These are phyloP conservation scores for Petrophora chlorosata DNA, from an alignment of 2,888 invertebrate species.

Conservation along the genomic window DNA sequence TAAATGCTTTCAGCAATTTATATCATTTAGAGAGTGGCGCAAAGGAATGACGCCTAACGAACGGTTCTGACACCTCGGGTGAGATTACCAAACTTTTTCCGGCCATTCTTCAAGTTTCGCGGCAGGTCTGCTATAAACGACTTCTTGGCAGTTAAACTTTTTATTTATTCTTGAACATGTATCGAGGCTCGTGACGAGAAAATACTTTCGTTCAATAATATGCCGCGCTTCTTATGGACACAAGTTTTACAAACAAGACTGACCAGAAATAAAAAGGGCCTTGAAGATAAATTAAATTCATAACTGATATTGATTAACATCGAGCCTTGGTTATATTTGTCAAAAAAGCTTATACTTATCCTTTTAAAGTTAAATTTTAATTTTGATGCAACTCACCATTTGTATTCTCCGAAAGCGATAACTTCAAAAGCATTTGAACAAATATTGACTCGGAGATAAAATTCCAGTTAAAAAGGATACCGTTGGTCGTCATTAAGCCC, in stretches of 20 bases:
- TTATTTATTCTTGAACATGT: slow-evolving; percentile 29
- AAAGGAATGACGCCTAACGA: slow-evolving; percentile 58
- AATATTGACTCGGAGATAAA: slow-evolving; percentile 67
- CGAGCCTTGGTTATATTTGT: too few species aligned
- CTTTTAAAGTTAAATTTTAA: too few species aligned
- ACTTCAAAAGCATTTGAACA: slow-evolving; percentile 64
- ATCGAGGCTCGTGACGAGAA: not conserved
- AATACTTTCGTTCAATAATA: slow-evolving; percentile 4
- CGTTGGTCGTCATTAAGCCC: slow-evolving; percentile 61
- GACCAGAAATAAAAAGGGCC: too few species aligned
- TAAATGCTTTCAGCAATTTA: slow-evolving; percentile 52
- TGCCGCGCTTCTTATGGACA: not conserved
- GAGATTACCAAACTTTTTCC: slow-evolving; percentile 54
- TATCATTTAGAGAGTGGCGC: slow-evolving; percentile 51
- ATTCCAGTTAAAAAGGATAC: slow-evolving; percentile 63
- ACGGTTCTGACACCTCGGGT: slow-evolving; percentile 59
- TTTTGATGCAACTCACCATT: not conserved
- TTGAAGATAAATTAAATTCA: too few species aligned
- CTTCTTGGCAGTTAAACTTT: slow-evolving; percentile 50
- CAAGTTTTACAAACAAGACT: not conserved
- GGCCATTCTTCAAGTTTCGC: slow-evolving; percentile 46
- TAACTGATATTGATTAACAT: too few species aligned
- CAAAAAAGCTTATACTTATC: too few species aligned
- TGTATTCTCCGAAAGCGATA: slow-evolving; percentile 33
- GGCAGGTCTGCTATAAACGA: slow-evolving; percentile 46